Evolutionary conservation across 2,113 vertebrate genomes (phyloP), one percentile per base, ranked within the genome.

Genomic region (Poecilia latipinna): DNA sequence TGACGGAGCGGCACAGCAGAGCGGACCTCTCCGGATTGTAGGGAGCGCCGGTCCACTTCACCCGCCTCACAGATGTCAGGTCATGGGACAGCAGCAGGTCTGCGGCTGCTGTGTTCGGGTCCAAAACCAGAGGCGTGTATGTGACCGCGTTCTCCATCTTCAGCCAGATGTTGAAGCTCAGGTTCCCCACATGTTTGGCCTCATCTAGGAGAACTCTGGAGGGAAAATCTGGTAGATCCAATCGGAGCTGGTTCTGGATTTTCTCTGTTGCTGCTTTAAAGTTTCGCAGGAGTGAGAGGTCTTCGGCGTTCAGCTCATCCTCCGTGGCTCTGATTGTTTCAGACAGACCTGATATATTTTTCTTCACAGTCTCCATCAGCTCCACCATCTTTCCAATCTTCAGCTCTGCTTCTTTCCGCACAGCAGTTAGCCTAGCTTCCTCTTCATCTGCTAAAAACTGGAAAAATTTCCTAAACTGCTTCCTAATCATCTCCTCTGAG

Each of bases 171-270:
- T 12, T 42, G 65, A 75, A 67, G 11, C 29, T 75, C 48, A 75
- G 13, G 29, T 68, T 69, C 11, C 66, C 74, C 60, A 64, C 60
- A 32, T 77, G 74, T 70, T 63, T 63, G 17, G 67, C 74, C 44
- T 70, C 6, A 44, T 69, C 67, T 13, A 77, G n/a, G 11, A 77
- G 61, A 64, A 62, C 24, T 12, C 61, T 48, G 12, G 1, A 24
- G 51, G 26, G 68, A 6, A 37, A 68, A 60, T 51, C 39, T 37
- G 31, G 63, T 4, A 6, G 8, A 1, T 24, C 8, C 4, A 12
- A 11, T n/a, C 1, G 22, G 63, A 10, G 22, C 10, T 4, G 19
- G 32, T n/a, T 33, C 63, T 37, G 32, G 33, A 65, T 33, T 12
- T 24, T 22, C 32, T 35, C 63, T 12, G 6, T 33, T 37, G 63